Evolutionary conservation across 1,140 invertebrate genomes (phyloP).

Genomic region (Lineus longissimus): DNA sequence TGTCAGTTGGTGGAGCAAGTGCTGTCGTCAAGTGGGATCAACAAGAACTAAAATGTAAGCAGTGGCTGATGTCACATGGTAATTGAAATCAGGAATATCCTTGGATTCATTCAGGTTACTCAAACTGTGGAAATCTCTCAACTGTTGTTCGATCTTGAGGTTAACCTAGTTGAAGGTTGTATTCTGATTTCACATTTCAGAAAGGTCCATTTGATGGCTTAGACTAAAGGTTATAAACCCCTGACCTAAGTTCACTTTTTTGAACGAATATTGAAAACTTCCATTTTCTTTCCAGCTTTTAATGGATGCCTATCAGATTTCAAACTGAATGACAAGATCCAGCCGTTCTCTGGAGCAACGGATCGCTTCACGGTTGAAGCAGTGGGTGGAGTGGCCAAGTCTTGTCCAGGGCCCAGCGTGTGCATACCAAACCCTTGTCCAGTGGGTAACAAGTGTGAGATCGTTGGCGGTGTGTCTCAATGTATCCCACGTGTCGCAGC

Average conservation of each 20-base stretch:
- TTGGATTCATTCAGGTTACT: no score
- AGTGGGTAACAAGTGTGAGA: slow-evolving; percentile 21
- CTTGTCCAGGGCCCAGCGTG: slow-evolving; percentile 31
- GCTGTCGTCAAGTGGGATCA: slow-evolving; percentile 33
- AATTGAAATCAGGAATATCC: no score
- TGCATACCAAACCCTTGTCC: slow-evolving; percentile 22
- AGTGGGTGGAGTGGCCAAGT: slow-evolving; percentile 22
- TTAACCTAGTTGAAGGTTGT: no score
- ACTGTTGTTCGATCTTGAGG: no score
- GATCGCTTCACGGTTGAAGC: slow-evolving; percentile 31
- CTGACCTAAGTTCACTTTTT: no score
- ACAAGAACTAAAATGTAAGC: not conserved
- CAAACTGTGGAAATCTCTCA: no score
- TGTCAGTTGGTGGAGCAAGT: slow-evolving; percentile 70
- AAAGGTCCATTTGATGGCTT: no score
- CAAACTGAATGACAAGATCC: slow-evolving; percentile 80
- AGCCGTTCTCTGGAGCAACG: slow-evolving; percentile 77
- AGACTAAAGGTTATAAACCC: no score
- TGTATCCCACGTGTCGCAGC: slow-evolving; percentile 62
- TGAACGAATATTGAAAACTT: no score
- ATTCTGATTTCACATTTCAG: no score
- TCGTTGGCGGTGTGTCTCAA: slow-evolving; percentile 29
- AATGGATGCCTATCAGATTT: slow-evolving; percentile 87
- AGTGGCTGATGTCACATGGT: no score
- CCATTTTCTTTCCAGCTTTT: slow-evolving; percentile 60